phyloP scores from a whole-genome alignment of 2,797 vertebrate genomes.

The Bradypus variegatus region DNA sequence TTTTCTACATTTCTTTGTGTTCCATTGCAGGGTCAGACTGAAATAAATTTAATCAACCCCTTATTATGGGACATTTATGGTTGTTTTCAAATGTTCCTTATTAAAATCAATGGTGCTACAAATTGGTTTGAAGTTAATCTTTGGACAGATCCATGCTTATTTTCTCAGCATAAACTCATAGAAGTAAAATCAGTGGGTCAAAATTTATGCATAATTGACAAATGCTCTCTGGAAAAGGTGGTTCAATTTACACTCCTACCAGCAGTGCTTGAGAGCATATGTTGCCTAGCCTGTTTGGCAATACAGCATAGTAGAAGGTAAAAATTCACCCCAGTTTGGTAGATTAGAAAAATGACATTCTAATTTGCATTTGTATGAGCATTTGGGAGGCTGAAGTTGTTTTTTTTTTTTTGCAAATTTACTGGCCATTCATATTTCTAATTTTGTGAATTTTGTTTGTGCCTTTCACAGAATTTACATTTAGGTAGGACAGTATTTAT shows the following conservation, averaged over 20 bases:
- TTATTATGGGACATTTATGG: not conserved
- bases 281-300: slow-evolving; percentile 12
- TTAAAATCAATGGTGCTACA: not conserved
- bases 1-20: not conserved
- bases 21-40: not conserved
- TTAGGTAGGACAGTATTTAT: not conserved
- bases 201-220: slow-evolving; percentile 41
- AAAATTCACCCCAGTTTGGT: not conserved
- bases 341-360: not conserved
- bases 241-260: not conserved
- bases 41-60: slow-evolving; percentile 13
- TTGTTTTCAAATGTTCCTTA: slow-evolving; percentile 28
- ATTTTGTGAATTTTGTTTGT: slow-evolving; percentile 22
- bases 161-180: slow-evolving; percentile 26
- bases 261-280: not conserved
- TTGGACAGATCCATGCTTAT: slow-evolving; percentile 23
- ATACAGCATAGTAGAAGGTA: not conserved
- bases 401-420: not conserved
- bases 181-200: slow-evolving; percentile 33
- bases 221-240: not conserved
- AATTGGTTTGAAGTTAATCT: slow-evolving; percentile 20
- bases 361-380: not conserved
- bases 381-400: not conserved
- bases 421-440: not conserved
- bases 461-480: not conserved